Base-by-base conservation (phyloP, 2,113 vertebrate genomes). In the Hystrix cristata region DNA sequence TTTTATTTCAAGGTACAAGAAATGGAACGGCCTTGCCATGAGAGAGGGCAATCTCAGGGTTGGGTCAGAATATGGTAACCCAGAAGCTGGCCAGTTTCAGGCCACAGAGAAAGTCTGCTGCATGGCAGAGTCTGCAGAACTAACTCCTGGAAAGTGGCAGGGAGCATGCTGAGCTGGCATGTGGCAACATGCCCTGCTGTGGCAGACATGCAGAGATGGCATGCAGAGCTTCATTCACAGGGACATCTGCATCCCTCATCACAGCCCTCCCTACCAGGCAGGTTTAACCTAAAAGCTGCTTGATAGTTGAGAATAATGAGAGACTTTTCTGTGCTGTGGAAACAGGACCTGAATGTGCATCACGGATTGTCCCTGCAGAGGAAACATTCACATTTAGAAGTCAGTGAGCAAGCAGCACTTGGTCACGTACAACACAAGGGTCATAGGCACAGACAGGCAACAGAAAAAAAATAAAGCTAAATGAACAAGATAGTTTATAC, bases 81-180 rank as follows among this genome's bases (percentile, higher is more conserved):
- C 25, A 51, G 67, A 78, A 88, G 46, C 79, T 46, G 62, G 12
- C 80, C 31, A 51, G 4, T 83, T 64, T 86, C 46, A 55, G 55
- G 14, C 72, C 25, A 51, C 65, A 62, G 65, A 43, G 55, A 57
- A 53, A 34, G 79, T 87, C 34, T 51, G 5, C 95, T 81, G 97
- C 97, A 94, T 65, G 96, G 96, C 96, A 87, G 53, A 87, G 53
- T n/a, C 81, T 11, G 2, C 57, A 38, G 10, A 60, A 21, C 13
- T 0, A 43, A 43, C 31, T 0, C 10, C 1, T 51, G 74, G 86
- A 71, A 96, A 93, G 95, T 79, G 74, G 27, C 59, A 86, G 43
- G 0, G 2, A 10, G 14, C 11, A 1, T 0, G 38, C 8, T 55
- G 53, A 53, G 53, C 53, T 53, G 53, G 53, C 53, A 53, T 7